Evolutionary conservation across 2,113 vertebrate species (phyloP), one percentile per base, ranked within the genome.

Genomic region (Mixornis gularis): DNA sequence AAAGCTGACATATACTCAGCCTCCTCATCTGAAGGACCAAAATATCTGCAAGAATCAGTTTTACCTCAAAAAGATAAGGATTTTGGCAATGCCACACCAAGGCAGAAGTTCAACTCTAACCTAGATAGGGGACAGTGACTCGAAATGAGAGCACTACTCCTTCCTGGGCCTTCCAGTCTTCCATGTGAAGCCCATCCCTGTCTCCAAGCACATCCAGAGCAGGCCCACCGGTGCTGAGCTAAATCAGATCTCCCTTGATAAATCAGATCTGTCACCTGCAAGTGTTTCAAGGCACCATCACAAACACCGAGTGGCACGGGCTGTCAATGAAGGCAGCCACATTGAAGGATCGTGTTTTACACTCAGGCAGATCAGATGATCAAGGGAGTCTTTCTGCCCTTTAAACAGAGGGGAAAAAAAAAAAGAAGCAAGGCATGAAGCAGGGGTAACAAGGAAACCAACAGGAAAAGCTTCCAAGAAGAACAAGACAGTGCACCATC

Each of bases 71-170:
- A 69, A 65, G 4, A 21, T 9, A 21, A 69, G 29, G 16, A 82
- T 58, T 77, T 65, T 43, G 52, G 63, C 46, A 90, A 79, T 6
- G 27, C 68, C 68, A 56, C 40, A 12, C 9, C 0, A 4, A 51
- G 18, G 38, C 18, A 41, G 59, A 64, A n/a, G 48, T 66, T 87
- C 46, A 30, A 3, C n/a, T 84, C 29, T 56, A 46, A 59, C 30
- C 36, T 26, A 77, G 22, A 63, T 1, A 41, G 8, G 8, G 6
- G 34, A 60, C 7, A 52, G 22, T 0, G 3, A 48, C 26, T 26
- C 1, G 1, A 53, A 53, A 41, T 0, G 0, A 92, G 34, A 51
- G 27, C 65, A 78, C 13, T 6, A 1, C 48, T 59, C 36, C 56
- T 14, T 43, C 60, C 53, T 51, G 64, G 32, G 32, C 56, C 21